Base-by-base conservation (phyloP, 2,113 vertebrate species). In the Syngnathoides biaculeatus region DNA sequence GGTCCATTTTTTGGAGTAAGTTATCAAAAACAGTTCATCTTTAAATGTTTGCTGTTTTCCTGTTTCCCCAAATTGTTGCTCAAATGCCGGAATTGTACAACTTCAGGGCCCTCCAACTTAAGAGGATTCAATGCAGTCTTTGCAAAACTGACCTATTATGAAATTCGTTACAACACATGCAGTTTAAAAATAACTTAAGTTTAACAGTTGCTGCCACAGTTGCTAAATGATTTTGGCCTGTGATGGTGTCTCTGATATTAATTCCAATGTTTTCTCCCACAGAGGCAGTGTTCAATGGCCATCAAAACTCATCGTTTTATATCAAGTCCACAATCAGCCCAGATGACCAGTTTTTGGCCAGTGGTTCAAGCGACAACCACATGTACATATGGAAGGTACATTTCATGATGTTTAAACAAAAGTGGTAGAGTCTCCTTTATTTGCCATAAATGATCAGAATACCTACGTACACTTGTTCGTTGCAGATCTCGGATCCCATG, bases 271-370 rank as follows among this genome's bases (percentile, higher is more conserved):
- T 71, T 77, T 62, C 6, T 19, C 72, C 62, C 56, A 38, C 88
- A 99, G 97, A 94, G 84, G 87, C 94, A 0, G 64, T 92, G 68
- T 98, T 98, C 88, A 94, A 67, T 20, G 95, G 97, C 62, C 97
- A 98, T 78, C 92, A 94, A 78, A 99, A 99, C 87, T 96, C 95
- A 45, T 95, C 94, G 0, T 99, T 99, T 85, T 99, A 99, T 56
- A 73, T 99, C 2, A 99, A 98, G 84, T 96, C 96, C 82, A 92
- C 93, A 24, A 84, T 94, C 22, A 98, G 97, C 83, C 95, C 96
- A 8, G 95, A 96, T 17, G 92, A 96, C 81, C 96, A 96, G 89
- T 99, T 98, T 85, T 86, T 99, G 81, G 81, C 95, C 81, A 99
- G 96, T 63, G 97, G 97, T 20, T 99, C 97, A 0, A 99, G 95